Conservation (phyloP, 1,140 invertebrate genomes). For the Trachelipus rathkii region DNA sequence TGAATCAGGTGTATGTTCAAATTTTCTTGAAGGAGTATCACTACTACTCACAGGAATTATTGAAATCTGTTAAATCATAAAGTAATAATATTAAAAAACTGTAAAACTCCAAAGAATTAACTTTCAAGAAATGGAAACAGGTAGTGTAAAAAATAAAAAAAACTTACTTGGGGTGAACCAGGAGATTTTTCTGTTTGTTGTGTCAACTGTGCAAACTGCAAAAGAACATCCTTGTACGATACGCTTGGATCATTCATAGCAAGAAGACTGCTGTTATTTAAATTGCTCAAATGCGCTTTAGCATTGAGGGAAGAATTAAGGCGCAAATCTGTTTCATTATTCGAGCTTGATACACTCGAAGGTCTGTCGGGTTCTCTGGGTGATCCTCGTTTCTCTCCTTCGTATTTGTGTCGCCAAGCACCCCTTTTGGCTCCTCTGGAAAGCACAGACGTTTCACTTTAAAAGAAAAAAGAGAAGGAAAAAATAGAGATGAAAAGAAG, state of each 20-base stretch:
- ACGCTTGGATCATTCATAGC: conserved; percentile 39
- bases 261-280: conserved; percentile 12
- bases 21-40: conserved; percentile 26
- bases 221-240: conserved; percentile 40
- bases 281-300: neutral
- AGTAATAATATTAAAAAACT: conserved; percentile 18
- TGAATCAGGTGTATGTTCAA: conserved; percentile 26
- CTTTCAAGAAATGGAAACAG: neutral
- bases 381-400: conserved; percentile 34
- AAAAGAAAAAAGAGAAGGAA: neutral
- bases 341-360: conserved; percentile 36
- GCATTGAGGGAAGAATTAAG: conserved; percentile 16
- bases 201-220: conserved; percentile 41
- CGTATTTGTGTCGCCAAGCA: conserved; percentile 39
- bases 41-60: conserved; percentile 40
- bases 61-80: conserved; percentile 34
- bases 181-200: conserved; percentile 40
- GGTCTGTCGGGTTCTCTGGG: conserved; percentile 30
- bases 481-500: neutral
- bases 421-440: conserved; percentile 37
- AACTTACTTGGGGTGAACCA: conserved; percentile 41
- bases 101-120: neutral
- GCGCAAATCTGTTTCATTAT: conserved; percentile 32
- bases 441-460: neutral
- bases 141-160: neutral